A percentile compares a stretch with the other conserved stretches of the same genome.
These are phyloP conservation scores for Nomia melanderi DNA, from an alignment of 1,140 invertebrate species.

Conservation along the genomic window DNA sequence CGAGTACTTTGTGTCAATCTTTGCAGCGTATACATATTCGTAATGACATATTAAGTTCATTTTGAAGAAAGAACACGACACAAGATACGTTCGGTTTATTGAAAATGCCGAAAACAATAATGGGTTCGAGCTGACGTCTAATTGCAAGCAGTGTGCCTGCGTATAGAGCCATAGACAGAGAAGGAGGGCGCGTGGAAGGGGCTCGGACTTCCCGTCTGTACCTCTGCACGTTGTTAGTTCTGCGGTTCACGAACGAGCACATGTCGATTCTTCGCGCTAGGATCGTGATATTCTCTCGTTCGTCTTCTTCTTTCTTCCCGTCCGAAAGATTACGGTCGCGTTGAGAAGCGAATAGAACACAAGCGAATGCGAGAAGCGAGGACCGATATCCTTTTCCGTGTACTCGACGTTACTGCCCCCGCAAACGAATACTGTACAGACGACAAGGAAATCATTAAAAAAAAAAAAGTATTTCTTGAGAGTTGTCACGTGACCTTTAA, in stretches of 20 bases:
- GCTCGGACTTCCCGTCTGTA: slow-evolving; percentile 52
- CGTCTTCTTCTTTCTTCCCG: not conserved
- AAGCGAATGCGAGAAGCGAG: not conserved
- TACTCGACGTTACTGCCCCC: not conserved
- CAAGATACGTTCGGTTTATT: not conserved
- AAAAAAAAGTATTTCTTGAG: slow-evolving; percentile 18
- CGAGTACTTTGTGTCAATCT: no score
- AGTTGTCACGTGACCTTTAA: slow-evolving; percentile 60
- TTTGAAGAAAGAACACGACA: no score
- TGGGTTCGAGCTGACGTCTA: not conserved
- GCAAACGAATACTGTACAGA: slow-evolving; percentile 9
- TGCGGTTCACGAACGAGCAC: slow-evolving; percentile 51
- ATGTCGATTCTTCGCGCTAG: slow-evolving; percentile 42
- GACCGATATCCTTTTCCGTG: not conserved
- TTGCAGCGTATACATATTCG: no score
- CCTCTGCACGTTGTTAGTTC: slow-evolving; percentile 28
- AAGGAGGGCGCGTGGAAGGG: slow-evolving; percentile 19
- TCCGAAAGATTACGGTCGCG: not conserved
- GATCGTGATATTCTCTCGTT: not conserved
- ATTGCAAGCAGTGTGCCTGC: slow-evolving; percentile 1
- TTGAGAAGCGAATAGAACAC: not conserved
- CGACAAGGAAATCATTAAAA: slow-evolving; percentile 12
- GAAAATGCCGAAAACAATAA: slow-evolving; percentile 15
- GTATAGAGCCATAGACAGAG: not conserved
- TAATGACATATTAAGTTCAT: no score